Conservation (phyloP, 1,140 invertebrate genomes). For the Agraylea sexmaculata region DNA sequence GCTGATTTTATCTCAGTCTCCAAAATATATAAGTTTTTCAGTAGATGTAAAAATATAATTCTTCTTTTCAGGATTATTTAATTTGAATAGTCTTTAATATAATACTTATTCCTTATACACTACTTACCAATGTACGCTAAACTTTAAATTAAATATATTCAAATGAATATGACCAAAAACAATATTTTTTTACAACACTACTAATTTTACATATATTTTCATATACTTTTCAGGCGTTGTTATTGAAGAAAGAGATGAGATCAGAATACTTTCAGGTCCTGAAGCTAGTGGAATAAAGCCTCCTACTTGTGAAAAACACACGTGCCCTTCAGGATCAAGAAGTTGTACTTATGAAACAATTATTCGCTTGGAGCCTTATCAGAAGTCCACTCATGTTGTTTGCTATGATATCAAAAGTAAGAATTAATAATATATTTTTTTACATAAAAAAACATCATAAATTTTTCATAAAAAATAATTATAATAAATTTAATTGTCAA, state of each 20-base stretch:
- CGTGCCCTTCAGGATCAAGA: constrained; percentile 16
- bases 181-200: too few relatives aligned
- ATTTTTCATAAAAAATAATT: too few relatives aligned
- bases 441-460: background rate
- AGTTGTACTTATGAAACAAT: constrained; percentile 19
- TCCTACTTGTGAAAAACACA: constrained; percentile 18
- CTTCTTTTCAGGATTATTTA: too few relatives aligned
- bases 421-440: background rate
- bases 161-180: too few relatives aligned
- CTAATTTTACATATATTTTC: too few relatives aligned
- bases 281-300: constrained; percentile 15
- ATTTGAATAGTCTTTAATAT: too few relatives aligned
- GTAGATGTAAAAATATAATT: too few relatives aligned
- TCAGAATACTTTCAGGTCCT: constrained; percentile 7
- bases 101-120: too few relatives aligned
- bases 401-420: constrained; percentile 20
- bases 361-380: constrained; percentile 14
- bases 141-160: too few relatives aligned
- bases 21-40: too few relatives aligned
- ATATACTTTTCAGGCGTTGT: constrained; percentile 10
- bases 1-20: too few relatives aligned
- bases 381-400: constrained; percentile 15
- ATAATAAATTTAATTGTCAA: constrained; percentile 3
- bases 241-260: constrained; percentile 17
- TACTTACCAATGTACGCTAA: too few relatives aligned